Percentiles rank a stretch among this genome's conserved stretches.
Conservation (phyloP, 1,140 invertebrate genomes). For the Hydropsyche tenuis region DNA sequence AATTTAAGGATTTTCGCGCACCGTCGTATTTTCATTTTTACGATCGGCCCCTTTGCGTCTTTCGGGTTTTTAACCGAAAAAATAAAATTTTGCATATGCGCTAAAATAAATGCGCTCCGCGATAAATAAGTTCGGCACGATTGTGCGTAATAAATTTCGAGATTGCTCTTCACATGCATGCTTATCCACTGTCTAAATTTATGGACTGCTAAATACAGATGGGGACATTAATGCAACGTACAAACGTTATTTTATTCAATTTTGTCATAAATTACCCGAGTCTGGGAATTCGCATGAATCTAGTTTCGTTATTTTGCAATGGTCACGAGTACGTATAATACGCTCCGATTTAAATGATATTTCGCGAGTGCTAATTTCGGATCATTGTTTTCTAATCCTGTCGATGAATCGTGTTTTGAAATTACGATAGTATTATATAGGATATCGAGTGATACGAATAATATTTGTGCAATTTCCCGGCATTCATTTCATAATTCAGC, state of each 20-base stretch:
- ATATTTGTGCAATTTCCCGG: too few relatives aligned
- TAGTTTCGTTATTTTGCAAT: too few relatives aligned
- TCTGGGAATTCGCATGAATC: constrained; percentile 16
- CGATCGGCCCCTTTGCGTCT: background rate
- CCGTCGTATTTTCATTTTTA: constrained; percentile 11
- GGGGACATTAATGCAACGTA: constrained; percentile 5
- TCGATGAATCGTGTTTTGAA: too few relatives aligned
- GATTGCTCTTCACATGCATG: background rate
- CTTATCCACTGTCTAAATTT: constrained; percentile 3
- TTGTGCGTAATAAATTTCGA: constrained; percentile 3
- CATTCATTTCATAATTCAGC: too few relatives aligned
- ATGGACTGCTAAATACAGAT: constrained; percentile 19
- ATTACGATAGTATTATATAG: too few relatives aligned
- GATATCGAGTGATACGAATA: too few relatives aligned
- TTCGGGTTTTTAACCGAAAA: background rate
- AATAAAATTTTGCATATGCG: background rate
- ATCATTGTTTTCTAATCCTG: too few relatives aligned
- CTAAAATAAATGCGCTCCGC: background rate
- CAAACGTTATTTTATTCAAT: background rate
- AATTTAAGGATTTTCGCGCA: constrained; percentile 5
- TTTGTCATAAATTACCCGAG: background rate
- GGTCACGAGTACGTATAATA: too few relatives aligned
- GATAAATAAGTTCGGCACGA: background rate
- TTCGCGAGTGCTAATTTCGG: too few relatives aligned
- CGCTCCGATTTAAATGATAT: too few relatives aligned